Base-by-base conservation (phyloP, 2,888 invertebrate genomes). In the Zygogramma bicolorata region DNA sequence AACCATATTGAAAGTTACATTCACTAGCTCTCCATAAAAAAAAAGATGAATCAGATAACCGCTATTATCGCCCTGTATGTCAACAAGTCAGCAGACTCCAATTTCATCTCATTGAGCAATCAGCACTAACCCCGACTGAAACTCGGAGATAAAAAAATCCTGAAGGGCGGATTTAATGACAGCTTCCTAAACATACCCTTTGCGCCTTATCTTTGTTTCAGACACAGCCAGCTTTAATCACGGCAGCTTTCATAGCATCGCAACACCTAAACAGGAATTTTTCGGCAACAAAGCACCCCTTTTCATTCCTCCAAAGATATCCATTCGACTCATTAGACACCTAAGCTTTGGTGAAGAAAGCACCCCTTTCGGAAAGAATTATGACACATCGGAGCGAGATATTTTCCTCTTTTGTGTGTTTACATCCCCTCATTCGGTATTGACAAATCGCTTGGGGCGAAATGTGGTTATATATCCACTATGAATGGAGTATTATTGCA, bases 301-400 rank as follows among this genome's bases (percentile, higher is more conserved):
- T 62, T 34, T 31, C 42, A 31, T 29, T 57, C 10, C 38, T 31
- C 27, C 13, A 18, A 29, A 62, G 62, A 60, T 71, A 8, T 38
- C 68, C 46, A 63, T 71, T 53, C 68, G 68, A 22, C 71, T 71
- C 71, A 71, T 71, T 68, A 68, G 68, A 58, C 59, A 59, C 63
- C 25, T 18, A 42, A 67, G 53, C 38, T 62, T 57, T 40, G 25
- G 67, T 63, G 71, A 67, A 58, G 42, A 67, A 68, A 67, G 61
- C 62, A 61, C 40, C 34, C 53, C 58, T 42, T 71, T 71, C 2
- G 53, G 59, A 67, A 62, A 71, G 62, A 71, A 38, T 66, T 71
- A 67, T 67, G 46, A 34, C 25, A n/a, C 18, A 15, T 7, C 22
- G 27, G 27, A 29, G 13, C 29, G 15, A 62, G 15, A 69, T 62